A percentile compares a stretch with the other conserved stretches of the same genome.
Evolutionary conservation across 2,113 vertebrate genomes (phyloP).

Genomic region (Oncorhynchus kisutch): DNA sequence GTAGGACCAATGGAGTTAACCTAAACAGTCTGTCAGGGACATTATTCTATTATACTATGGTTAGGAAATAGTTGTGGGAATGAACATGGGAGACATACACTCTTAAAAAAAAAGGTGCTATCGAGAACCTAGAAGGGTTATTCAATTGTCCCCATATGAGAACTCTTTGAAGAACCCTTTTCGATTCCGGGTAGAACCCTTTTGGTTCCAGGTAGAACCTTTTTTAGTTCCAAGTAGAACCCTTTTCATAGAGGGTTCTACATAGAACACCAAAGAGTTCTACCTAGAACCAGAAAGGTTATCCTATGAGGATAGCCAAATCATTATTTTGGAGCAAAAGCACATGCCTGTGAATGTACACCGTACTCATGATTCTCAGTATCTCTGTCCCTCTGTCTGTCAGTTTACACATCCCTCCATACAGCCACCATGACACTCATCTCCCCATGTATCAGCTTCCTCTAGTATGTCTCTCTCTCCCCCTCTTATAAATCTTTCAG

Average conservation of each 20-base stretch:
- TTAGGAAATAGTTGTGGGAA: not conserved
- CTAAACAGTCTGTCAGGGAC: not conserved
- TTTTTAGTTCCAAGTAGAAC: too few species aligned
- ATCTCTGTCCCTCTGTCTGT: not conserved
- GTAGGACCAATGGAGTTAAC: not conserved
- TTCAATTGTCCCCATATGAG: too few species aligned
- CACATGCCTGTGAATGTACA: not conserved
- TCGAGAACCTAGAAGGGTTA: too few species aligned
- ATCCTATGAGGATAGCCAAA: too few species aligned
- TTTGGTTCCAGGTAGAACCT: too few species aligned
- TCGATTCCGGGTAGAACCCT: too few species aligned
- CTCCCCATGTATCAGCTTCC: constrained; percentile 2
- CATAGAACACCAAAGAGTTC: too few species aligned
- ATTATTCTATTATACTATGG: not conserved
- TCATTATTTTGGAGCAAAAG: not conserved
- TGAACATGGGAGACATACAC: not conserved
- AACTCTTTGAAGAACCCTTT: too few species aligned
- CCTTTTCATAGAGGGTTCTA: too few species aligned
- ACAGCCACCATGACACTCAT: not conserved
- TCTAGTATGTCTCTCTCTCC: constrained; percentile 50
- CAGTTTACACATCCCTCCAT: not conserved
- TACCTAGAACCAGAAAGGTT: too few species aligned
- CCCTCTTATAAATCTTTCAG: constrained; percentile 33
- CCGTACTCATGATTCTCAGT: not conserved
- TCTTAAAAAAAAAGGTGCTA: too few species aligned